A percentile compares a stretch with the other conserved stretches of the same genome.
Conservation (phyloP, 1,140 invertebrate species). For the Metopolophium dirhodum region DNA sequence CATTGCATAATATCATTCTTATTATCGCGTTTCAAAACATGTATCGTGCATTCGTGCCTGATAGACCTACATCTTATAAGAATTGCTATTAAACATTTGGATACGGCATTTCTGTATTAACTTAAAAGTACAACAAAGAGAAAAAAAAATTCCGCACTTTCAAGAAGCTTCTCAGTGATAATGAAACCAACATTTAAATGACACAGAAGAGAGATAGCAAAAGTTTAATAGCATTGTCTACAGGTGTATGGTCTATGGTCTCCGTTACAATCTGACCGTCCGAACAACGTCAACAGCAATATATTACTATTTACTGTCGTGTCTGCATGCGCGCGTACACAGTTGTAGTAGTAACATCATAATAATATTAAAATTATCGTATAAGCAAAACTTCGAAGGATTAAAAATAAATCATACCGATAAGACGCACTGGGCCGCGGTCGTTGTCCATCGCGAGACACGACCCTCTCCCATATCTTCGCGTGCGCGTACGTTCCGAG, state of each 20-base stretch:
- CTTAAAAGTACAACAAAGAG: neutral
- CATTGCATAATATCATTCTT: neutral
- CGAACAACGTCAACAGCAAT: neutral
- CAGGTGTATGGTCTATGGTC: no score
- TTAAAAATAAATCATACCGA: neutral
- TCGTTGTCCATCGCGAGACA: neutral
- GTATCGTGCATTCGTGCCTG: neutral
- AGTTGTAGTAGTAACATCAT: neutral
- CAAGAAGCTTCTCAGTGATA: neutral
- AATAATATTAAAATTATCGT: neutral
- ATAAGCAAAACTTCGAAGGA: neutral
- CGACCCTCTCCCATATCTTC: neutral
- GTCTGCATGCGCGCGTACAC: neutral
- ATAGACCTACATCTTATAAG: neutral
- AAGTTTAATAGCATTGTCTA: no score
- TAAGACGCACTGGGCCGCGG: neutral
- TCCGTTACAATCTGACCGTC: neutral
- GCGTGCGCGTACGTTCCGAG: no score
- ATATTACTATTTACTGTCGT: neutral
- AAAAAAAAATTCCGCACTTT: neutral
- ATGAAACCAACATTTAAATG: no score
- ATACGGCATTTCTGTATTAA: neutral
- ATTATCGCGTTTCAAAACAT: neutral
- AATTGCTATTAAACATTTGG: neutral
- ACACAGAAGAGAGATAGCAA: no score